Evolutionary conservation across 2,888 invertebrate species (phyloP).

Genomic region (Eristalis pertinax): DNA sequence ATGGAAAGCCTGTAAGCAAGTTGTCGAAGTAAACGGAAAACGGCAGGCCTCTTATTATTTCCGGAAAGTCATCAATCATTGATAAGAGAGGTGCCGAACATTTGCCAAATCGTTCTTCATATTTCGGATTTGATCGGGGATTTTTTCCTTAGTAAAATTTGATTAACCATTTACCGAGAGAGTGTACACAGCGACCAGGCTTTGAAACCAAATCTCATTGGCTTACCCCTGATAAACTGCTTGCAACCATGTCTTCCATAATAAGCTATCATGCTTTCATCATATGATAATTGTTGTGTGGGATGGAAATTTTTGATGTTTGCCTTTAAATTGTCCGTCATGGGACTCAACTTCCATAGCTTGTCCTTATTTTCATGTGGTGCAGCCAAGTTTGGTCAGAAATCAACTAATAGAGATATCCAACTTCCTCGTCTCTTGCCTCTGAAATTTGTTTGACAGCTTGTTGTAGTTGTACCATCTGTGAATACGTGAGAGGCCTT

Average conservation of each 20-base stretch:
- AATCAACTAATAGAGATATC: no score
- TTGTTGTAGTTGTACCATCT: no score
- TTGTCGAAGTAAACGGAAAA: conserved; percentile 2
- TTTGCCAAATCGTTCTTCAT: conserved; percentile 40
- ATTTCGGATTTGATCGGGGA: conserved; percentile 23
- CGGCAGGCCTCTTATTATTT: not conserved
- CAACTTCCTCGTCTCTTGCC: no score
- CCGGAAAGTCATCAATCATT: conserved; percentile 40
- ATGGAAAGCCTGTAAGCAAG: no score
- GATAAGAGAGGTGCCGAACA: conserved; percentile 33
- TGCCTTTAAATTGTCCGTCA: conserved; percentile 37
- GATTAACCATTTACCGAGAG: no score
- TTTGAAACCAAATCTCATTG: not conserved
- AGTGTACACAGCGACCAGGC: conserved; percentile 39
- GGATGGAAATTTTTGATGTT: conserved; percentile 34
- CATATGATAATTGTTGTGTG: conserved; percentile 24
- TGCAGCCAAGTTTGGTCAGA: conserved; percentile 22
- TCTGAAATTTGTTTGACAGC: no score
- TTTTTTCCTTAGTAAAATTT: no score
- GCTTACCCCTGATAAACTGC: conserved; percentile 15
- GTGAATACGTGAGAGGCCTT: no score
- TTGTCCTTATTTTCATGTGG: conserved; percentile 23
- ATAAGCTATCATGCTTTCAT: conserved; percentile 40
- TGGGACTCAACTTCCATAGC: conserved; percentile 48
- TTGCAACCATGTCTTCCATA: conserved; percentile 23